Evolutionary conservation across 2,888 invertebrate species (phyloP), one percentile per base, ranked within the genome.

Genomic region (Oasisia sp.): DNA sequence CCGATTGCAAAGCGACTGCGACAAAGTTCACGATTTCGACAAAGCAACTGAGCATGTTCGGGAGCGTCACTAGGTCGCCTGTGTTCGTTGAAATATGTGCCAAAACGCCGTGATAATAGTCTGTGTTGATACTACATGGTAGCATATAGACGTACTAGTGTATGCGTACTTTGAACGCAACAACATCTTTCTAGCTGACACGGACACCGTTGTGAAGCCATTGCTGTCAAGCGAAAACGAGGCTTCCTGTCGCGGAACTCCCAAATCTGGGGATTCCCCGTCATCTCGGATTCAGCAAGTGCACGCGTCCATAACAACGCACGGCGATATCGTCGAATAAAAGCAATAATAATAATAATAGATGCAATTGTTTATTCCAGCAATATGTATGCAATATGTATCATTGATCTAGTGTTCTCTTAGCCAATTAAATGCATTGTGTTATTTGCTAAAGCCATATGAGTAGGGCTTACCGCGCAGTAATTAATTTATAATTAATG

Each of bases 181-280:
- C 58, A 14, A 74, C 74, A 74, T 74, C 74, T 74, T 74, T 74
- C 74, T 19, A 19, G 27, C 27, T n/a, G 74, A 74, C 74, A 74
- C 27, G 4, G 74, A 74, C 74, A 74, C 74, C 27, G 74, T 74
- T 74, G 74, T n/a, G 74, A 74, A 74, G 74, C 74, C 74, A 74
- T 74, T 74, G n/a, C 74, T 27, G 74, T 74, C 74, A 74, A n/a
- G 74, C 74, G 74, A 74, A 74, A 74, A 74, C 74, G 74, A 74
- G 74, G 74, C n/a, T 74, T 74, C 74, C 74, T 74, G 74, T 74
- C n/a, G 19, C 3, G 74, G 74, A 74, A 74, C 56, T 7, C 74
- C 74, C 74, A 74, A 74, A 74, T 19, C 7, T 27, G 74, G 74
- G 74, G 74, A 27, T 74, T 74, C 5, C 74, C 74, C 74, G 74